These are phyloP conservation scores for Prochilodus magdalenae DNA, from an alignment of 2,113 vertebrate species.

Conservation along the genomic window DNA sequence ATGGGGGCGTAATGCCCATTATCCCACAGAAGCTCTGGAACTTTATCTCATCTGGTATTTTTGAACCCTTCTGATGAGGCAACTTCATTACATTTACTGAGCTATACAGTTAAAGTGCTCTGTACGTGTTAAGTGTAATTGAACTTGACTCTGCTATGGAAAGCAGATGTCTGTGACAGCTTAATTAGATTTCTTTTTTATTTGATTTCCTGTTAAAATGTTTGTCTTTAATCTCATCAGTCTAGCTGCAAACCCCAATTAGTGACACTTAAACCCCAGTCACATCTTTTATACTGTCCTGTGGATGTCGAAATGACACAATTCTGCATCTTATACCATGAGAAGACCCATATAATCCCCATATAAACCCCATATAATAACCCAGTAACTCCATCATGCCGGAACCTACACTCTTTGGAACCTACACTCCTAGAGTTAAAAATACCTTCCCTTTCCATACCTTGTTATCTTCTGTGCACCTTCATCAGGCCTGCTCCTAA, in stretches of 20 bases:
- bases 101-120: conserved; percentile 21
- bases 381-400: background rate
- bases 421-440: background rate
- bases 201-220: conserved; percentile 20
- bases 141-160: background rate
- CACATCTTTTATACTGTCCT: background rate
- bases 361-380: background rate
- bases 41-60: conserved; percentile 39
- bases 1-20: background rate
- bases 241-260: background rate
- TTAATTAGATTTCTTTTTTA: conserved; percentile 22
- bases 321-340: background rate
- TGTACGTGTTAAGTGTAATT: conserved; percentile 18
- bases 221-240: conserved; percentile 10
- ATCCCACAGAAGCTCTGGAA: conserved; percentile 24
- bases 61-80: conserved; percentile 14
- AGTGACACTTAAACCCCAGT: background rate
- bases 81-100: conserved; percentile 33
- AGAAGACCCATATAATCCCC: background rate
- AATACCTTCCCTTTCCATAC: background rate
- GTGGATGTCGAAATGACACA: background rate
- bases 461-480: background rate
- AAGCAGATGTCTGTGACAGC: background rate
- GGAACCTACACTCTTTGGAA: background rate
- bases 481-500: conserved; percentile 1